A percentile compares a stretch with the other conserved stretches of the same genome.
Evolutionary conservation across 2,797 vertebrate genomes (phyloP).

Genomic region (Leuciscus waleckii): DNA sequence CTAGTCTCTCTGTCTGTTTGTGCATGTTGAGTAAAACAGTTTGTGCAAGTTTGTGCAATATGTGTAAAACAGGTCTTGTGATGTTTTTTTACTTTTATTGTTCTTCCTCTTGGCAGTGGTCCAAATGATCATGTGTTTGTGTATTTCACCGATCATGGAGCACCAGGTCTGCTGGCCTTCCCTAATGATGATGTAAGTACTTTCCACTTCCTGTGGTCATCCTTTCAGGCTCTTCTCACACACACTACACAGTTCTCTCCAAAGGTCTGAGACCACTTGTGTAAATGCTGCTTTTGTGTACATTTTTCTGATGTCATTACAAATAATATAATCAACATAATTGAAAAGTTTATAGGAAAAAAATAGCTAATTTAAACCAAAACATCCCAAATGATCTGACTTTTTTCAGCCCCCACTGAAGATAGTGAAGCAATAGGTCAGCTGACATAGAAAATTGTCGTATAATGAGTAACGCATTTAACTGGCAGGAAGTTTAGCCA

Average conservation of each 20-base stretch:
- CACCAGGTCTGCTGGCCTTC: conserved; percentile 90
- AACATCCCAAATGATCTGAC: not conserved
- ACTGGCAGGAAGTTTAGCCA: not conserved
- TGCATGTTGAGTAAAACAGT: not conserved
- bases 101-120: conserved; percentile 83
- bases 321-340: not conserved
- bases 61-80: conserved; percentile 4
- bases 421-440: not conserved
- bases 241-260: not conserved
- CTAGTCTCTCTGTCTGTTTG: not conserved
- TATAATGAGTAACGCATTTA: conserved; percentile 8
- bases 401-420: not conserved
- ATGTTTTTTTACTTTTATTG: no score
- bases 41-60: no score
- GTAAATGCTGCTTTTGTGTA: not conserved
- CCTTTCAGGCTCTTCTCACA: not conserved
- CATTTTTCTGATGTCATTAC: not conserved
- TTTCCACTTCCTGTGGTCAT: conserved; percentile 42
- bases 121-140: conserved; percentile 93
- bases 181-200: conserved; percentile 88
- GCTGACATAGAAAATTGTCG: not conserved
- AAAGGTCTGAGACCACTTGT: not conserved
- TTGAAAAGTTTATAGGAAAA: not conserved
- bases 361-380: not conserved
- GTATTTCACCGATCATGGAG: conserved; percentile 96